Base-by-base conservation (phyloP, 2,888 invertebrate species). In the Coelinius sp. region DNA sequence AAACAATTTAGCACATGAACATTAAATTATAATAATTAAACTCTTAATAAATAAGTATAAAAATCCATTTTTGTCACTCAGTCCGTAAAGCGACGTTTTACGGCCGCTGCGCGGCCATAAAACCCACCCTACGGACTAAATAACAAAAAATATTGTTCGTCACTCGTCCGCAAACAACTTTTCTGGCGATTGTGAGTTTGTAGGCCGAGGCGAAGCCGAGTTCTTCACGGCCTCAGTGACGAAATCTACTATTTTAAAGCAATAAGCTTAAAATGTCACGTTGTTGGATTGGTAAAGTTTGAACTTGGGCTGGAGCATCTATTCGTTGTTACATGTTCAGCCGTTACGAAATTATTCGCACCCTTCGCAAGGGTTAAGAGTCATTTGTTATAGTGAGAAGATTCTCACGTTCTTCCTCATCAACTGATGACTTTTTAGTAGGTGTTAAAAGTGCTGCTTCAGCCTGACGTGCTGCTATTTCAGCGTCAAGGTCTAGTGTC, bases 361-460 rank as follows among this genome's bases (percentile, higher is more conserved):
- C 79, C 31, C 82, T 84, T 76, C 79, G 79, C 72, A 81, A 80
- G 75, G 81, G 87, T 86, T 87, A 87, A 85, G 86, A 86, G 64
- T 79, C 80, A 65, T 83, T 82, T 71, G 81, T 81, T 59, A 79
- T 82, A n/a, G n/a, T n/a, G n/a, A 86, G 78, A 66, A 86, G 80
- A 77, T 83, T 86, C 66, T 82, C 80, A 70, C 78, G 81, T 70
- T 87, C 87, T 56, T 85, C 85, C 8, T 79, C 79, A 10, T 85
- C 84, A 12, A 80, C 81, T 2, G 76, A 62, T 27, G 77, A 74
- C 31, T 78, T 82, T 38, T 79, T 82, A 5, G 68, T 70, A 3
- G 82, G 75, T 52, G 83, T 75, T 5, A 81, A 73, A 52, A 78
- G 76, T 8, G 79, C 77, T 2, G 80, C 80, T 52, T 81, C 82